Evolutionary conservation across 2,797 vertebrate species (phyloP).

Genomic region (Amazona ochrocephala): DNA sequence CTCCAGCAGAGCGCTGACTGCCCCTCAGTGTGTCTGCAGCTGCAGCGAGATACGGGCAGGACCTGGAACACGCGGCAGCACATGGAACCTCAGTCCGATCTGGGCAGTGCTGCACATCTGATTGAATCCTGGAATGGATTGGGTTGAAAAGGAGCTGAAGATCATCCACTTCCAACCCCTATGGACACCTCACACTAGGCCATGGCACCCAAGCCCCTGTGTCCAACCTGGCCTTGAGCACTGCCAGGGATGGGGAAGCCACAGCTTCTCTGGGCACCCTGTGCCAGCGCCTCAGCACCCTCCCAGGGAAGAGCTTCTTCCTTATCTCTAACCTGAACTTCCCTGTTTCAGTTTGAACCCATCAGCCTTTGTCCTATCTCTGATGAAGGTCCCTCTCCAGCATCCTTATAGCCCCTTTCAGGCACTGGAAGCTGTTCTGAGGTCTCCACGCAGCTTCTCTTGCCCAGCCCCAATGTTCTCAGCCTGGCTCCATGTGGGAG

Average conservation of each 20-base stretch:
- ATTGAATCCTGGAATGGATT: background rate
- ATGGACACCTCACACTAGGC: background rate
- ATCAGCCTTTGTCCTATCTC: background rate
- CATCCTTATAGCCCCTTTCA: background rate
- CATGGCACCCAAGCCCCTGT: background rate
- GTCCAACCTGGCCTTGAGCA: background rate
- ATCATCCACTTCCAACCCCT: background rate
- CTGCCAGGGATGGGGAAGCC: background rate
- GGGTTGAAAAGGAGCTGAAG: background rate
- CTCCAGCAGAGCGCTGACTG: background rate
- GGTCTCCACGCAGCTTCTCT: background rate
- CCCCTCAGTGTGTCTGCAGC: background rate
- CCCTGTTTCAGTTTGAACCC: background rate
- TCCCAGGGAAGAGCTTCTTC: background rate
- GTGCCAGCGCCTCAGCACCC: background rate
- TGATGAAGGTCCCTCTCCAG: background rate
- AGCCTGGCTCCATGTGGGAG: background rate
- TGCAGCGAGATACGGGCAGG: background rate
- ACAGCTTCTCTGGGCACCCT: background rate
- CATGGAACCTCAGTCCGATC: background rate
- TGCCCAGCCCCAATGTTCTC: background rate
- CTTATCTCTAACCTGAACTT: background rate
- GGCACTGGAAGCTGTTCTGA: background rate
- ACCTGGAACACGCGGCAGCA: background rate
- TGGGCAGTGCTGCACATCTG: fast-evolving